These are phyloP conservation scores for Xenopus borealis DNA, from an alignment of 2,113 vertebrate species.

Conservation along the genomic window DNA sequence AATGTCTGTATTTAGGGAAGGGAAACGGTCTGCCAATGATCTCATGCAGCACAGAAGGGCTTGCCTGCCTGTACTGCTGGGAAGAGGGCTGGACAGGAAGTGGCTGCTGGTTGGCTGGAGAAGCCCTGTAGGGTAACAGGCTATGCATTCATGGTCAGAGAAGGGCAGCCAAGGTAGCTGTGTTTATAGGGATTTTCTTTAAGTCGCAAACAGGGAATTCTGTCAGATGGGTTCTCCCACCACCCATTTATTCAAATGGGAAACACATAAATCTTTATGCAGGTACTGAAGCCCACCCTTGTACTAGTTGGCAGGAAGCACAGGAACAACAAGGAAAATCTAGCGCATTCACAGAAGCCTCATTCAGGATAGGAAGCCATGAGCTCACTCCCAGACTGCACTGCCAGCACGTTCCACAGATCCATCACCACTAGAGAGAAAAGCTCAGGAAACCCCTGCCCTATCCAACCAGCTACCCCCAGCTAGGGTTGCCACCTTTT, in stretches of 20 bases:
- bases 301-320: not conserved
- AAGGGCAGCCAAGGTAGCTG: not conserved
- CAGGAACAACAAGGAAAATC: constrained; percentile 18
- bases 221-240: not conserved
- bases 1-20: too few species aligned
- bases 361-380: constrained; percentile 8
- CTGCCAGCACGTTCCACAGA: too few species aligned
- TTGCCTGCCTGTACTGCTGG: not conserved
- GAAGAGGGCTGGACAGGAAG: not conserved
- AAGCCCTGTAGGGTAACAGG: not conserved
- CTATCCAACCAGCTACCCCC: too few species aligned
- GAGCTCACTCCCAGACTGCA: not conserved
- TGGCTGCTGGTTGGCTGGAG: constrained; percentile 1
- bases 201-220: constrained; percentile 6
- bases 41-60: not conserved
- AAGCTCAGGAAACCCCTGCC: too few species aligned
- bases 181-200: constrained; percentile 12
- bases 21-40: not conserved
- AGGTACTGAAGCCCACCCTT: constrained; percentile 18
- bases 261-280: constrained; percentile 24
- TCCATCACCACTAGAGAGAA: too few species aligned
- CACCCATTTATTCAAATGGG: not conserved
- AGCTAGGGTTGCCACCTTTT: too few species aligned
- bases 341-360: constrained; percentile 12
- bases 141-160: not conserved